These are phyloP conservation scores for Rachycentron canadum DNA, from an alignment of 2,797 vertebrate species.

Conservation along the genomic window DNA sequence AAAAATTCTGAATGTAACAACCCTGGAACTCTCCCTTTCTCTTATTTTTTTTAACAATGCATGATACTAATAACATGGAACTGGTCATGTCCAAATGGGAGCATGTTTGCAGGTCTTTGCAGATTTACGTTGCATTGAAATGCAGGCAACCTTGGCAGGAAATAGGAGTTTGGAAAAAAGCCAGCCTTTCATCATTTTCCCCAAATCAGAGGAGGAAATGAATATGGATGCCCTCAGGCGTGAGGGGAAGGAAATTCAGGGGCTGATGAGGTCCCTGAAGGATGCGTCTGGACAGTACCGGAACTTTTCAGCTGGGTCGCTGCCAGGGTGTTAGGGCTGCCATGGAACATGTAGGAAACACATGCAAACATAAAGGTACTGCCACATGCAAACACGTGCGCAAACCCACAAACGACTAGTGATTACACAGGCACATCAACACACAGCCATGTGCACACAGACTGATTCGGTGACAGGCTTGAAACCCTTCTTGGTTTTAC, in stretches of 20 bases:
- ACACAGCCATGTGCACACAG: constrained; percentile 2
- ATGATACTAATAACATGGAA: constrained; percentile 59
- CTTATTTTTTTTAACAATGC: constrained; percentile 35
- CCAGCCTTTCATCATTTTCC: constrained; percentile 87
- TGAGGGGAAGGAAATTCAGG: constrained; percentile 84
- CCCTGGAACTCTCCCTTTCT: constrained; percentile 5
- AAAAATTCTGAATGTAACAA: constrained; percentile 21
- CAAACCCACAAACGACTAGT: constrained; percentile 25
- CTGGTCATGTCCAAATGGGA: constrained; percentile 67
- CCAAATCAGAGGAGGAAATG: constrained; percentile 90
- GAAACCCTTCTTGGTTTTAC: neutral
- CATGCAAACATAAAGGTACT: constrained; percentile 56
- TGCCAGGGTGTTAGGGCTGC: constrained; percentile 71
- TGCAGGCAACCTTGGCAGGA: constrained; percentile 85
- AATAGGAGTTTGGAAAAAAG: constrained; percentile 77
- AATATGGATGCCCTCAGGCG: constrained; percentile 88
- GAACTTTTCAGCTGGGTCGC: constrained; percentile 79
- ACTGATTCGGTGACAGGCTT: constrained; percentile 11
- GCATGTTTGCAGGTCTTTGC: constrained; percentile 73
- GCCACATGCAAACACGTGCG: constrained; percentile 30
- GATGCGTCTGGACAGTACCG: constrained; percentile 86
- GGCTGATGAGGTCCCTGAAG: constrained; percentile 89
- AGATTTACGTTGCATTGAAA: constrained; percentile 83
- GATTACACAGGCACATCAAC: neutral
- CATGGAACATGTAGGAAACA: constrained; percentile 68